A percentile compares a stretch with the other conserved stretches of the same genome.
Evolutionary conservation across 92 coral and sea anemone genomes (phyloP).

Genomic region (Micromussa lordhowensis): DNA sequence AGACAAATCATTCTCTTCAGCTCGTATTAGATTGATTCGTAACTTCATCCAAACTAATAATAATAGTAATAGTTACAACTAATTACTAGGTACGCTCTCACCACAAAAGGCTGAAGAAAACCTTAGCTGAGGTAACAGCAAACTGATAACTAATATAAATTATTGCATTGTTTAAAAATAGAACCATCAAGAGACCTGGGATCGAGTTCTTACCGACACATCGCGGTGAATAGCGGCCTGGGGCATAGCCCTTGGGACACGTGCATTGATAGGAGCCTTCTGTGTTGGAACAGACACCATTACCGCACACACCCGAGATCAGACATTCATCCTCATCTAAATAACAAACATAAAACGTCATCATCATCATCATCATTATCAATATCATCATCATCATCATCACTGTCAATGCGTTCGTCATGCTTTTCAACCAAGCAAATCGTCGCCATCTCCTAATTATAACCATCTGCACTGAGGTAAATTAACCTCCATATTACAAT

Average conservation of each 20-base stretch:
- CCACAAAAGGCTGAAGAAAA: no score
- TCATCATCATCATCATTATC: not conserved
- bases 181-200: not conserved
- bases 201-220: constrained; percentile 70
- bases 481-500: no score
- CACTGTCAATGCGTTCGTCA: no score
- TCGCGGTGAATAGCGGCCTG: constrained; percentile 80
- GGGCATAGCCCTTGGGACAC: constrained; percentile 82
- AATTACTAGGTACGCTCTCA: no score
- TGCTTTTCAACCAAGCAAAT: no score
- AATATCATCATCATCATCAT: not conserved
- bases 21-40: no score
- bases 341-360: not conserved
- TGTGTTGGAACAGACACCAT: constrained; percentile 89
- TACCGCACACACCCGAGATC: constrained; percentile 80
- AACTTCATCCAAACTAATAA: no score
- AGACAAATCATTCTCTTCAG: no score
- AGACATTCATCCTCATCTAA: constrained; percentile 89
- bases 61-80: no score
- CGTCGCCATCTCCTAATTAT: no score
- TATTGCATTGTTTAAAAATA: no score
- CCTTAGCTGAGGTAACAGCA: not conserved
- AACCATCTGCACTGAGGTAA: no score
- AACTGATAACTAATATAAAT: not conserved
- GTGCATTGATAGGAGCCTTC: constrained; percentile 85